Evolutionary conservation across 1,140 invertebrate species (phyloP).

Genomic region (Anoplophora glabripennis): DNA sequence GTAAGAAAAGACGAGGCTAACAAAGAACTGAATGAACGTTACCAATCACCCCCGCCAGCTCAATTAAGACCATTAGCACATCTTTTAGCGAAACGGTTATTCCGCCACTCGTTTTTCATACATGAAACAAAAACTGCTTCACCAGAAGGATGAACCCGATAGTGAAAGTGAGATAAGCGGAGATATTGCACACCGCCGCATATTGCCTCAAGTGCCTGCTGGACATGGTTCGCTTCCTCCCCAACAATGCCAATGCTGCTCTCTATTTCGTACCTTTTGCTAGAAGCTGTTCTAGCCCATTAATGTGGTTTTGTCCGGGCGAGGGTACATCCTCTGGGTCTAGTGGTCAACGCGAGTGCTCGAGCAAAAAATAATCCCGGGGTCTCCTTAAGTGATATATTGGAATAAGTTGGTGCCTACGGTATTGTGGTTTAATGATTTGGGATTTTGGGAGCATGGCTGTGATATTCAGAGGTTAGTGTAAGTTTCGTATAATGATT

Average conservation of each 20-base stretch:
- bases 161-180: constrained; percentile 41
- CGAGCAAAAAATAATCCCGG: background rate
- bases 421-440: constrained; percentile 12
- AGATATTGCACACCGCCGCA: constrained; percentile 28
- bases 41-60: background rate
- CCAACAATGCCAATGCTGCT: constrained; percentile 39
- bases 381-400: background rate
- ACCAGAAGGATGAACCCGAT: constrained; percentile 38
- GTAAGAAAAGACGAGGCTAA: too few relatives aligned
- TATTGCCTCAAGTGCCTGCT: constrained; percentile 27
- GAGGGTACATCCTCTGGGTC: background rate
- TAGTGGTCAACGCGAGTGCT: background rate
- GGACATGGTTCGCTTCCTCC: constrained; percentile 37
- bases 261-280: constrained; percentile 23
- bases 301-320: background rate
- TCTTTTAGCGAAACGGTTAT: background rate
- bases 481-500: background rate
- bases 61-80: background rate
- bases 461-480: constrained; percentile 28
- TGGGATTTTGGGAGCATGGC: constrained; percentile 31
- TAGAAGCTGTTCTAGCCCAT: constrained; percentile 17
- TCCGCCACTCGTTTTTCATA: constrained; percentile 19
- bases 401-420: background rate
- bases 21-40: too few relatives aligned
- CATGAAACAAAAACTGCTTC: constrained; percentile 25